Base-by-base conservation (phyloP, 1,140 invertebrate species). In the Macrosteles quadrilineatus region DNA sequence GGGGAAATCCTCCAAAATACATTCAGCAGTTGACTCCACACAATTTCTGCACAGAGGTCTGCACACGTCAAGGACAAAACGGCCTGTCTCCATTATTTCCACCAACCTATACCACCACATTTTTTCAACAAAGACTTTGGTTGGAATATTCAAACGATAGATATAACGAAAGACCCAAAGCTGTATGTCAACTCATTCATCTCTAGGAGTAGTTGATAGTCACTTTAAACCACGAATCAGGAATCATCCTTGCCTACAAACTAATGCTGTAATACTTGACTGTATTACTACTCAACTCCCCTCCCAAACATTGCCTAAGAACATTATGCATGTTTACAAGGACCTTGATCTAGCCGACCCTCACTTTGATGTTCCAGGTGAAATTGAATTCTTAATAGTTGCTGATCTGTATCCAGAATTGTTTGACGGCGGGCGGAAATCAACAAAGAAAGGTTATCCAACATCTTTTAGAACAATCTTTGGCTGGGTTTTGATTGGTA, bases 311-410 rank as follows among this genome's bases (percentile, higher is more conserved):
- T 19, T 19, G 17, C 17, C 6, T 50, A 19, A n/a, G 3, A 50
- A 6, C 17, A 50, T 50, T 9, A 50, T 19, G 6, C 4, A 50
- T 3, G 4, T 19, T 23, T 50, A 19, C 47, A 50, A 50, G n/a
- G n/a, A 50, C 67, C 29, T 21, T 29, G 50, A 57, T 30, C 29
- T 71, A 25, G 65, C 66, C 29, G 65, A 72, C 62, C 62, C 67
- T 14, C 29, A 25, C 40, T 72, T 63, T 50, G 17, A 50, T 19
- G 57, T 21, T 36, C 30, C 53, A 29, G 55, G 29, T 32, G 55
- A 27, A 47, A 53, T 72, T 27, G 71, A 71, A 19, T 21, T 63
- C n/a, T 69, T 71, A 68, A 30, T 71, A 17, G 66, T 66, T 21
- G 32, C 67, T 62, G 70, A 71, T 55, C 30, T 71, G 23, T 45